Percentiles rank a stretch among this genome's conserved stretches.
Evolutionary conservation across 2,797 vertebrate species (phyloP).

Genomic region (Rachycentron canadum): DNA sequence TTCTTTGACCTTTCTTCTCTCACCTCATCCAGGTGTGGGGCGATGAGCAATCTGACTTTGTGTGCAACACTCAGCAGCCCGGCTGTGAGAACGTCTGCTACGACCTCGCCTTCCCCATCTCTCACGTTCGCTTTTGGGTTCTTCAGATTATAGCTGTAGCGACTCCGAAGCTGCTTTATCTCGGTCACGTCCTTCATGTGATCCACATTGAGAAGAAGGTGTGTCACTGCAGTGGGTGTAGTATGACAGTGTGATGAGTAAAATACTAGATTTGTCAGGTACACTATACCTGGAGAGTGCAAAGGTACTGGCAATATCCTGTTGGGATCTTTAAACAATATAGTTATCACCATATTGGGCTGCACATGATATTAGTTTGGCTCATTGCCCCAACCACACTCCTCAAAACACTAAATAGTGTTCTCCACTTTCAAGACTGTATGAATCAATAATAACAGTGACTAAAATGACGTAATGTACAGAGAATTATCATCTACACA

Average conservation of each 20-base stretch:
- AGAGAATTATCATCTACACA: too few species aligned
- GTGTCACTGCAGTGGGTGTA: background rate
- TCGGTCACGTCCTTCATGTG: constrained; percentile 87
- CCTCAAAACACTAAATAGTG: background rate
- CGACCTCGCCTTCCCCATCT: constrained; percentile 94
- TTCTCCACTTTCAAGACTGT: too few species aligned
- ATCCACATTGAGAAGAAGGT: constrained; percentile 91
- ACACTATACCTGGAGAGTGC: background rate
- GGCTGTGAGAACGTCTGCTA: constrained; percentile 97
- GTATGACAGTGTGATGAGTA: background rate
- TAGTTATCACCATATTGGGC: background rate
- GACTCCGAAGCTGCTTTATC: constrained; percentile 84
- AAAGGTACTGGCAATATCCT: background rate
- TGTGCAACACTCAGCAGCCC: constrained; percentile 94
- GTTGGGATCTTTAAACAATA: background rate
- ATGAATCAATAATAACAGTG: too few species aligned
- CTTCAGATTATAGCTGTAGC: constrained; percentile 93
- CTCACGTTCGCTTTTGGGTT: constrained; percentile 95
- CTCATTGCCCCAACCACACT: background rate
- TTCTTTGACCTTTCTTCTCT: background rate
- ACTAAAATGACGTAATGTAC: too few species aligned
- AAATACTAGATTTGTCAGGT: background rate
- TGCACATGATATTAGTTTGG: background rate
- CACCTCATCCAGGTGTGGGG: constrained; percentile 87
- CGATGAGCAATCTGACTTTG: constrained; percentile 94